Base-by-base conservation (phyloP, 2,888 invertebrate genomes). In the Limenitis camilla region DNA sequence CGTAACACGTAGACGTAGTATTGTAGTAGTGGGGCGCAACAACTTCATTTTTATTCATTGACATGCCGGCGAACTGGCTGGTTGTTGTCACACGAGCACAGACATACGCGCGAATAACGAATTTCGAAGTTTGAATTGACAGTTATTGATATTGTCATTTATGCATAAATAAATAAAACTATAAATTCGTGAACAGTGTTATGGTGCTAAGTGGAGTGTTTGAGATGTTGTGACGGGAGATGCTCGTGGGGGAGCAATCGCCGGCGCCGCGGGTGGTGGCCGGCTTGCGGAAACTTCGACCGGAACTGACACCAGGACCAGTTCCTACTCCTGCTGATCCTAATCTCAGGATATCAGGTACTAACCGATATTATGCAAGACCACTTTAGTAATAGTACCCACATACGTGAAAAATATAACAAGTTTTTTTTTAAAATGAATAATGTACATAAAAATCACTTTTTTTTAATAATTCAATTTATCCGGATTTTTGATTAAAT, bases 181-280 rank as follows among this genome's bases (percentile, higher is more conserved):
- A 46, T 31, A 38, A 35, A 29, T 27, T 43, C 36, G 61, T 60
- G 56, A 56, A 66, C 69, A 65, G 62, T 68, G 66, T 63, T 66
- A 64, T 68, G 33, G 51, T 70, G 61, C 61, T 63, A 64, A 68
- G 69, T 76, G 71, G 69, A 76, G 78, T 74, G 70, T 61, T 64
- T 78, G 76, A 69, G 67, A 78, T 85, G 81, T 76, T 76, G 73
- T 79, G 72, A 71, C 76, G 72, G 75, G 81, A 71, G 68, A 86
- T 86, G 86, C 80, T 86, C 66, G 85, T 86, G 68, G 85, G 86
- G 58, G 86, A 87, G 71, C 84, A 78, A 61, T 81, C 86, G 62
- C 86, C 86, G 83, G 86, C 86, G 69, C 86, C 86, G 66, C 81
- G 86, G 61, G 86, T 87, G 85, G 86, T 87, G 79, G 86, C 86